phyloP scores from a whole-genome alignment of 1,140 invertebrate species.

The Battus philenor region DNA sequence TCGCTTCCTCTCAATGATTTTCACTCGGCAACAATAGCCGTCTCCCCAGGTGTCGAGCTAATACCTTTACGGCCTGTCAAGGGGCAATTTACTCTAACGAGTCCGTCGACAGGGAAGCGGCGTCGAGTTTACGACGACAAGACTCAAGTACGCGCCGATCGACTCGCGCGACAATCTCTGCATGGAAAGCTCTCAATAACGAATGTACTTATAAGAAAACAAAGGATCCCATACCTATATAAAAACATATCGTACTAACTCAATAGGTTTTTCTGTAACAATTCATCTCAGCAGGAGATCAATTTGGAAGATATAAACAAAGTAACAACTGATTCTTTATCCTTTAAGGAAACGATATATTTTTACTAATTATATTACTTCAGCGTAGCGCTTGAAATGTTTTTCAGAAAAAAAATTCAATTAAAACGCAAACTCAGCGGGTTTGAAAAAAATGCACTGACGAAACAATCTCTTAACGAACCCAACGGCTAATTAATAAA shows the following conservation, averaged over 20 bases:
- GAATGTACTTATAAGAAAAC: no score
- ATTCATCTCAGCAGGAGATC: conserved; percentile 3
- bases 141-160: no score
- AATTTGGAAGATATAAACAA: background rate
- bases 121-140: background rate
- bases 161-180: no score
- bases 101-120: background rate
- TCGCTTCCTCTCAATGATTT: conserved; percentile 67
- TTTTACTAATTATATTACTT: conserved; percentile 12
- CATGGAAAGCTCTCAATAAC: no score
- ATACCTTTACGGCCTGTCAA: conserved; percentile 56
- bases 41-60: conserved; percentile 39
- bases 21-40: conserved; percentile 56
- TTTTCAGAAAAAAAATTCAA: conserved; percentile 10
- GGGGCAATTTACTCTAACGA: conserved; percentile 48
- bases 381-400: conserved; percentile 3
- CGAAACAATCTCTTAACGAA: conserved; percentile 38
- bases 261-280: background rate
- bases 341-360: conserved; percentile 13
- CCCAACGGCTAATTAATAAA: conserved; percentile 32
- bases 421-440: conserved; percentile 1
- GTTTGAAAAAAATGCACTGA: conserved; percentile 10
- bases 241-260: no score
- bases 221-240: no score
- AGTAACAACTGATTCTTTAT: no score